These are phyloP conservation scores for Melanotaenia trifasciata DNA, from an alignment of 2,797 vertebrate species.

Conservation along the genomic window DNA sequence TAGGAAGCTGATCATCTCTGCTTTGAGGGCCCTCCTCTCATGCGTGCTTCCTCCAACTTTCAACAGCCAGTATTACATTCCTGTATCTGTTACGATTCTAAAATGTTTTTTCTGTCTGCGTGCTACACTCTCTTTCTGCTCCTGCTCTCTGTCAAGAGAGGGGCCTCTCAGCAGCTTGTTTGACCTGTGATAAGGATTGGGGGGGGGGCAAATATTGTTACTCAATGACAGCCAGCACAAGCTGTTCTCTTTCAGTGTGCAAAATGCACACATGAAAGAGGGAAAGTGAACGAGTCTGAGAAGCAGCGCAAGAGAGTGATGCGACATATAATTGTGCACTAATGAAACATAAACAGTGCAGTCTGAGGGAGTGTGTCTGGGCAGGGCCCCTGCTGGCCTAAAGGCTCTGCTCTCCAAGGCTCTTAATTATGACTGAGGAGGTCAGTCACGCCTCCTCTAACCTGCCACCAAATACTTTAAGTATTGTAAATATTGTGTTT, in stretches of 20 bases:
- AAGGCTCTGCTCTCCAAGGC: constrained; percentile 77
- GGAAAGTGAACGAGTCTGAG: constrained; percentile 54
- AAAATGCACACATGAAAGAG: constrained; percentile 31
- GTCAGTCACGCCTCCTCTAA: constrained; percentile 73
- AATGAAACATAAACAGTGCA: constrained; percentile 78
- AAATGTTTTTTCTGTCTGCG: constrained; percentile 25
- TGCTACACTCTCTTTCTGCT: constrained; percentile 21
- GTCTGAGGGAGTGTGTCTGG: constrained; percentile 76
- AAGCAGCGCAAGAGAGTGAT: constrained; percentile 55
- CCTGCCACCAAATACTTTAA: constrained; percentile 72
- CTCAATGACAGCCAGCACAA: constrained; percentile 41
- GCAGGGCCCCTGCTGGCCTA: constrained; percentile 67
- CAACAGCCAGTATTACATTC: constrained; percentile 35
- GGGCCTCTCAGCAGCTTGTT: constrained; percentile 66
- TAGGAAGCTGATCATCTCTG: constrained; percentile 52
- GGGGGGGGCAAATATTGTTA: constrained; percentile 46
- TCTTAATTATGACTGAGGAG: constrained; percentile 79
- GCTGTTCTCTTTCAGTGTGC: constrained; percentile 40
- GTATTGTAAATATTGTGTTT: constrained; percentile 68
- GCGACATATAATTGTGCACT: constrained; percentile 80
- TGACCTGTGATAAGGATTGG: constrained; percentile 64
- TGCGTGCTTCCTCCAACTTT: constrained; percentile 24
- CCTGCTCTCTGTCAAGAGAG: constrained; percentile 36
- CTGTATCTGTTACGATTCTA: constrained; percentile 40
- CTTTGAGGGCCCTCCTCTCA: constrained; percentile 58